Conservation (phyloP, 2,888 invertebrate genomes). For the Anarsia innoxiella region DNA sequence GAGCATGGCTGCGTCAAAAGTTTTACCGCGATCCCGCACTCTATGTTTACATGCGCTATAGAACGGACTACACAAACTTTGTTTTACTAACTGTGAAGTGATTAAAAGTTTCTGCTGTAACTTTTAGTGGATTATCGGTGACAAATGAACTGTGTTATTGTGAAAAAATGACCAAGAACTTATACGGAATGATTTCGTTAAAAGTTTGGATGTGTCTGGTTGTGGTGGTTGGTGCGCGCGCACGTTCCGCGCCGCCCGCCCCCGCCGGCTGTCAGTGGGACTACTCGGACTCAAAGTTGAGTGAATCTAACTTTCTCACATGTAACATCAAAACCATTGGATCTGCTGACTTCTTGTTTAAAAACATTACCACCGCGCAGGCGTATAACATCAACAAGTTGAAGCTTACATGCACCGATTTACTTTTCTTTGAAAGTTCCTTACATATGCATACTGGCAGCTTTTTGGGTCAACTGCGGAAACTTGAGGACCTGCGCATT, state of each 20-base stretch:
- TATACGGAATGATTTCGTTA: conserved; percentile 67
- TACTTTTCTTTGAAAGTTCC: conserved; percentile 83
- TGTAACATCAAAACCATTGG: conserved; percentile 84
- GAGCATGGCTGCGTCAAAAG: conserved; percentile 74
- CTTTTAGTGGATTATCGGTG: conserved; percentile 48
- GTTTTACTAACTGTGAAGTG: conserved; percentile 47
- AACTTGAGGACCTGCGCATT: conserved; percentile 83
- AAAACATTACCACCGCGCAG: conserved; percentile 82
- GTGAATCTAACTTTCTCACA: conserved; percentile 77
- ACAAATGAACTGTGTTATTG: conserved; percentile 64
- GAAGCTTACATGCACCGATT: conserved; percentile 82
- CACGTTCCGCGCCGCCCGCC: conserved; percentile 73
- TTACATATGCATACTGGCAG: conserved; percentile 77
- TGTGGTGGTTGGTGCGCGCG: conserved; percentile 68
- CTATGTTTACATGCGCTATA: conserved; percentile 68
- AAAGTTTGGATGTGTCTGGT: conserved; percentile 72
- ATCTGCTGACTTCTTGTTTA: conserved; percentile 80
- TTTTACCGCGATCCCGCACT: conserved; percentile 66
- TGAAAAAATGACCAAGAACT: conserved; percentile 62
- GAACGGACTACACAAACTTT: conserved; percentile 52
- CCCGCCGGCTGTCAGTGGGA: conserved; percentile 86
- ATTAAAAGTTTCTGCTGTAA: conserved; percentile 43
- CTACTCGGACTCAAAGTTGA: conserved; percentile 72
- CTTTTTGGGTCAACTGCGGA: conserved; percentile 78
- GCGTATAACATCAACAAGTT: conserved; percentile 82